These are phyloP conservation scores for Paramormyrops kingsleyae DNA, from an alignment of 2,113 vertebrate genomes.

Conservation along the genomic window DNA sequence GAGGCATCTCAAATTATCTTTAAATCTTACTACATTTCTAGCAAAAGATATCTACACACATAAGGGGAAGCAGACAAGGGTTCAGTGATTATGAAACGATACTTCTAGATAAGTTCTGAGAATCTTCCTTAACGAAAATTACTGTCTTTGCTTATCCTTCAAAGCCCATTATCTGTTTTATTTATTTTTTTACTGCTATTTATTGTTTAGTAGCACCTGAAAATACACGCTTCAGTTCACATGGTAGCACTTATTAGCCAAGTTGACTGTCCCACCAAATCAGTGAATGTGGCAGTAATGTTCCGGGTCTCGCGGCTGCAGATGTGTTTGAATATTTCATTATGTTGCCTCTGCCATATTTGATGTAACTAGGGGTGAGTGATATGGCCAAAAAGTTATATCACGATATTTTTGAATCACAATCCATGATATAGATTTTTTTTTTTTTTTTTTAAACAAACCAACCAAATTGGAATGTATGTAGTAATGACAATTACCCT, in stretches of 20 bases:
- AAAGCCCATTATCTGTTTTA: not conserved
- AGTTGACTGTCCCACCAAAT: not conserved
- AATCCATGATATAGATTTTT: not conserved
- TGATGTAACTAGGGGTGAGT: not conserved
- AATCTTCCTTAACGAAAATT: not conserved
- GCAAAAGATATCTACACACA: not conserved
- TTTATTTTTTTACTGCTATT: not conserved
- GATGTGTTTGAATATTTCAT: not conserved
- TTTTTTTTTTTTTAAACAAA: not conserved
- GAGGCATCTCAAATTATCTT: not conserved
- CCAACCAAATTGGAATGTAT: not conserved
- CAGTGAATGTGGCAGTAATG: not conserved
- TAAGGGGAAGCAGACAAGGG: not conserved
- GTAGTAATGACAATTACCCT: not conserved
- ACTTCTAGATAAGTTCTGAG: not conserved
- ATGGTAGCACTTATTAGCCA: not conserved
- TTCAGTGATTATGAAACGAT: not conserved
- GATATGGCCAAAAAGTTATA: not conserved
- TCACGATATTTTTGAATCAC: not conserved
- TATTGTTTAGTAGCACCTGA: not conserved
- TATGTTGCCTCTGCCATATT: not conserved
- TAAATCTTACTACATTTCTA: not conserved
- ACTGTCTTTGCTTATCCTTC: not conserved
- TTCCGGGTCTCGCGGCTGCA: not conserved
- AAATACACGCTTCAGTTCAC: not conserved